Base-by-base conservation (phyloP, 2,797 vertebrate species). In the Aythya fuligula region DNA sequence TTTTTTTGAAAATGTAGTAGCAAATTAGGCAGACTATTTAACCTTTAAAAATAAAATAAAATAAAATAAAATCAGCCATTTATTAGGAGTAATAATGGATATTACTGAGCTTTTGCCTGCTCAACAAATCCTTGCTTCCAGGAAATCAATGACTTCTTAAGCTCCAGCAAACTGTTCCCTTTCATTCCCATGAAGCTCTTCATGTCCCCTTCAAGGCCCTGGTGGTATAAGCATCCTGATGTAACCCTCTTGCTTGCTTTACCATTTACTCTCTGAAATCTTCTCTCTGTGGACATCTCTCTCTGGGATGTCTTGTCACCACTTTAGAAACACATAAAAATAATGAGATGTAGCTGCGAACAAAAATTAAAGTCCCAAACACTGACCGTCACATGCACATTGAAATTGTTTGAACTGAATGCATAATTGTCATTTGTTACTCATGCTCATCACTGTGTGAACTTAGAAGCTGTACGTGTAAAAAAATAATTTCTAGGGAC, bases 401-500 rank as follows among this genome's bases (percentile, higher is more conserved):
- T 25, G 9, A 25, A 79, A 41, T 17, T 62, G 0, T 58, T 85
- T 54, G 17, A 73, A 11, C 7, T 57, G 5, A 36, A 49, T 0
- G 1, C 0, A 4, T 30, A 53, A 53, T 11, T 87, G 36, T 5
- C 2, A 9, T 41, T 89, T 85, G 3, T 28, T 69, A 36, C 30
- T 53, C 38, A 51, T 19, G 53, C 25, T 53, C 1, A 9, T 36
- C 20, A 34, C 3, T 39, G 4, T 5, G 4, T 56, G 8, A 17
- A 32, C 13, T 57, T 58, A 43, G 69, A 92, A 87, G 0, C 9
- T 81, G 4, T 18, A 30, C 3, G 13, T 34, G 22, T 25, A 60
- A 38, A 38, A 74, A 70, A 3, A 0, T 1, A 60, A 56, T 12
- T 73, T 17, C 3, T 30, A 1, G 15, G 8, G 43, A 45, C 47